Conservation (phyloP, 2,888 invertebrate species). For the Pterostichus madidus region DNA sequence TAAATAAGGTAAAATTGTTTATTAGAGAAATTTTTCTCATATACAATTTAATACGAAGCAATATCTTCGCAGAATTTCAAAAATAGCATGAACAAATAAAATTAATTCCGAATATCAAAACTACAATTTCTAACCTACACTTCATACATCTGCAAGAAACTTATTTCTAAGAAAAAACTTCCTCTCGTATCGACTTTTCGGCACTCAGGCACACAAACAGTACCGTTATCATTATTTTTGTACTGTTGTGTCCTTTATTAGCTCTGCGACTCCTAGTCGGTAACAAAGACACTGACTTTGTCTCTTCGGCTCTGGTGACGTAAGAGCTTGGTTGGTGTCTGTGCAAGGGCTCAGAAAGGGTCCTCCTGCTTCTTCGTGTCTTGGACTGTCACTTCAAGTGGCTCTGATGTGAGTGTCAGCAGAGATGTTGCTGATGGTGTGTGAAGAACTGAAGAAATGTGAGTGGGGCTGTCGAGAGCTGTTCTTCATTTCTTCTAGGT, state of each 20-base stretch:
- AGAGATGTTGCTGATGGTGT: background rate
- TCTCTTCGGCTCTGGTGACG: background rate
- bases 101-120: too few relatives aligned
- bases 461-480: background rate
- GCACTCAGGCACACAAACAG: slow-evolving; percentile 48
- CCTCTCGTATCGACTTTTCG: slow-evolving; percentile 49
- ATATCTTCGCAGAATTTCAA: too few relatives aligned
- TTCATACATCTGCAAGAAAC: too few relatives aligned
- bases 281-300: background rate
- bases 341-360: slow-evolving; percentile 1
- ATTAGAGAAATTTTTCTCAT: too few relatives aligned
- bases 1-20: too few relatives aligned
- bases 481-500: slow-evolving; percentile 5
- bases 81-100: too few relatives aligned
- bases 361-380: slow-evolving; percentile 12
- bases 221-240: slow-evolving; percentile 59
- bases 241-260: slow-evolving; percentile 58
- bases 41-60: too few relatives aligned
- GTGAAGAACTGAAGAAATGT: background rate
- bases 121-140: too few relatives aligned
- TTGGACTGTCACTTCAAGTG: slow-evolving; percentile 45
- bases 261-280: slow-evolving; percentile 29
- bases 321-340: slow-evolving; percentile 1
- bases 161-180: background rate
- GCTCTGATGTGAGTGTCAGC: slow-evolving; percentile 41